Percentiles rank a stretch among this genome's conserved stretches.
Conservation (phyloP, 2,888 invertebrate genomes). For the Papilio elwesi region DNA sequence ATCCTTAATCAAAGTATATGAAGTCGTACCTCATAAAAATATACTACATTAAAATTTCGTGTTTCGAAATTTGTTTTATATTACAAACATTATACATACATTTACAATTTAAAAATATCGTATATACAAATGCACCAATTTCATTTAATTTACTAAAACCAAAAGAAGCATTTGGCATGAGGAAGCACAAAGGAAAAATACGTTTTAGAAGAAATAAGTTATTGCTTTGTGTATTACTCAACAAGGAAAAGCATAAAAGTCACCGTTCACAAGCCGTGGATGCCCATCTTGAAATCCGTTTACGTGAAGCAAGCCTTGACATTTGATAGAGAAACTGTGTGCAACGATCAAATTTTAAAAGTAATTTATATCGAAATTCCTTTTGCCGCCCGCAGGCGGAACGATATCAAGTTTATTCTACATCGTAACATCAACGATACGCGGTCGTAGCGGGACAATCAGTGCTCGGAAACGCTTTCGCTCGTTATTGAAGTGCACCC, state of each 20-base stretch:
- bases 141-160: background rate
- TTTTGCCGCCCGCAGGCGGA: slow-evolving; percentile 79
- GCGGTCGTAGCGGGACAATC: slow-evolving; percentile 22
- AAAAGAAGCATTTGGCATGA: background rate
- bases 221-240: slow-evolving; percentile 14
- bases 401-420: slow-evolving; percentile 83
- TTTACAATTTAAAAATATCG: too few species aligned
- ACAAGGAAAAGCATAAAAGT: slow-evolving; percentile 64
- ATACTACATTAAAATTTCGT: too few species aligned
- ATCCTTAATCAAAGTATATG: too few species aligned
- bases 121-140: background rate
- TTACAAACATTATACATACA: too few species aligned
- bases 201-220: background rate
- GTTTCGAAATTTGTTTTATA: too few species aligned
- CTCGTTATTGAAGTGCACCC: slow-evolving; percentile 33
- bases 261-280: slow-evolving; percentile 77
- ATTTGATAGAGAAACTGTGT: slow-evolving; percentile 84
- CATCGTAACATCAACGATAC: slow-evolving; percentile 70
- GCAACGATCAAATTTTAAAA: slow-evolving; percentile 85
- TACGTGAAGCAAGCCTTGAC: slow-evolving; percentile 79
- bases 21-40: too few species aligned
- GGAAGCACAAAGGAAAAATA: background rate
- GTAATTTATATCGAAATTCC: slow-evolving; percentile 84
- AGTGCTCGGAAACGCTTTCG: slow-evolving; percentile 28
- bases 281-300: slow-evolving; percentile 79